These are phyloP conservation scores for Misgurnus anguillicaudatus DNA, from an alignment of 2,113 vertebrate species.

Conservation along the genomic window DNA sequence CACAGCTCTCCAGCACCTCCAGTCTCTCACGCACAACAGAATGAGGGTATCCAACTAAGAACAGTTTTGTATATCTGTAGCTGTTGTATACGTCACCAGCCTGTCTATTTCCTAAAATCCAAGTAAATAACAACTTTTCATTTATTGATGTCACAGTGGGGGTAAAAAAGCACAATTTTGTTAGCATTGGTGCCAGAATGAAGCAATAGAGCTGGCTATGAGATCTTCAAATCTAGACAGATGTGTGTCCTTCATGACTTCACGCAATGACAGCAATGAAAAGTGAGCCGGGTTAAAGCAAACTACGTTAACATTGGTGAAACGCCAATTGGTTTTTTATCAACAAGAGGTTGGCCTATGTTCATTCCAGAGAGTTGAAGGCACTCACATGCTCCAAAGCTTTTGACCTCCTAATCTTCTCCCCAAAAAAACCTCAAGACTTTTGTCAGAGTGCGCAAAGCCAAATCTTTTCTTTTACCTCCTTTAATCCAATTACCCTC, in stretches of 20 bases:
- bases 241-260: not conserved
- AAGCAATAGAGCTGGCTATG: too few species aligned
- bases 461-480: slow-evolving; percentile 54
- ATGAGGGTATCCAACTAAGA: too few species aligned
- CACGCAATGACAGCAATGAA: not conserved
- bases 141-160: not conserved
- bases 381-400: slow-evolving; percentile 33
- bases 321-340: slow-evolving; percentile 30
- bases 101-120: too few species aligned
- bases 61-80: not conserved
- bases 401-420: slow-evolving; percentile 49
- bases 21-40: not conserved
- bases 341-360: slow-evolving; percentile 3
- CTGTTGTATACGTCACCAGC: not conserved
- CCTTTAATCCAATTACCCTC: slow-evolving; percentile 51
- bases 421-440: slow-evolving; percentile 46
- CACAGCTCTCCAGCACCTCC: slow-evolving; percentile 15
- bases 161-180: too few species aligned
- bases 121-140: not conserved
- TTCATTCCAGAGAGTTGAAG: slow-evolving; percentile 19
- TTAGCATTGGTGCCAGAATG: too few species aligned
- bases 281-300: not conserved
- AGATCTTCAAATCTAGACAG: too few species aligned
- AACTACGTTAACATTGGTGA: not conserved
- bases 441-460: slow-evolving; percentile 53